phyloP scores from a whole-genome alignment of 2,888 invertebrate genomes.

The Apodemia hepburni region DNA sequence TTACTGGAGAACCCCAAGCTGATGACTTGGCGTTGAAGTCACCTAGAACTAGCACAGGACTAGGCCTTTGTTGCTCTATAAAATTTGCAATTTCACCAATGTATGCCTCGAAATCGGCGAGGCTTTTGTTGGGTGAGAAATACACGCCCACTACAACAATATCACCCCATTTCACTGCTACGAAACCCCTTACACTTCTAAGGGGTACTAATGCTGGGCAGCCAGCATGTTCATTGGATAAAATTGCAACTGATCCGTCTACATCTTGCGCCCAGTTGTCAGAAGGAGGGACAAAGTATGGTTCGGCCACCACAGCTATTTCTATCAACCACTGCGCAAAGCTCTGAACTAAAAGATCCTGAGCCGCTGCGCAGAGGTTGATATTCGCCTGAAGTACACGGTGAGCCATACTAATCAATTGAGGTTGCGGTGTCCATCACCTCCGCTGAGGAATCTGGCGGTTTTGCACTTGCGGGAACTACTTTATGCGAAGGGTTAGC shows the following conservation, averaged over 20 bases:
- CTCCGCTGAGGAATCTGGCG: neutral
- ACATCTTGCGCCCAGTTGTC: neutral
- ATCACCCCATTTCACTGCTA: no score
- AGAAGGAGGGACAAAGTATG: neutral
- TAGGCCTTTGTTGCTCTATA: neutral
- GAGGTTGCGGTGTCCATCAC: neutral
- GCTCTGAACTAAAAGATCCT: conserved; percentile 14
- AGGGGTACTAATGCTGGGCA: no score
- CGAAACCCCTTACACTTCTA: no score
- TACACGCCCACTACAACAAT: no score
- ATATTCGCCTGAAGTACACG: neutral
- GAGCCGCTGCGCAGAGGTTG: conserved; percentile 2
- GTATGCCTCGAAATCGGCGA: conserved; percentile 20
- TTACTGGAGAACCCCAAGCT: no score
- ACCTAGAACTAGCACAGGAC: no score
- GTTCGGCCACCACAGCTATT: neutral
- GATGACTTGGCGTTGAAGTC: no score
- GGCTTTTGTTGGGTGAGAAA: neutral
- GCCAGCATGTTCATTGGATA: no score
- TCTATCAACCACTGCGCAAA: conserved; percentile 18
- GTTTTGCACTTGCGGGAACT: no score
- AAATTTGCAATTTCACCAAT: conserved; percentile 16
- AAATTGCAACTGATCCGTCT: neutral
- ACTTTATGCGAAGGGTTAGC: no score
- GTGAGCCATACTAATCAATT: neutral